A percentile compares a stretch with the other conserved stretches of the same genome.
These are phyloP conservation scores for Helobdella robusta DNA, from an alignment of 2,888 invertebrate genomes.

Conservation along the genomic window DNA sequence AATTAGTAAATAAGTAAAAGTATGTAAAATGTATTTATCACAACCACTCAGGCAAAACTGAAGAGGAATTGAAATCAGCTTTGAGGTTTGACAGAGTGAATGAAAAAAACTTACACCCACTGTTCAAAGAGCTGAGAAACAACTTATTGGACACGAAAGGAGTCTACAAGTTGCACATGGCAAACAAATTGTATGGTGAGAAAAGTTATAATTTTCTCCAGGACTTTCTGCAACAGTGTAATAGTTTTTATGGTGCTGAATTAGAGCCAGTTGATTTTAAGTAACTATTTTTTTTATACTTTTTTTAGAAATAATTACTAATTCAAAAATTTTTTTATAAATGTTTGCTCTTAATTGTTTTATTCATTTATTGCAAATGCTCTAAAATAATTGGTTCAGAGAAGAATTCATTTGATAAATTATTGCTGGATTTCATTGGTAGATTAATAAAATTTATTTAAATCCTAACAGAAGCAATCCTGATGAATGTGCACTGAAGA, in stretches of 20 bases:
- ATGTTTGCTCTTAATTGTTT: no score
- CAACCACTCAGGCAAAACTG: no score
- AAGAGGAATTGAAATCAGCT: constrained; percentile 39
- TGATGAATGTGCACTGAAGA: constrained; percentile 42
- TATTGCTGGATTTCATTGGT: no score
- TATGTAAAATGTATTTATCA: no score
- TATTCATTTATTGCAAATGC: no score
- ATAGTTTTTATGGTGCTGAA: constrained; percentile 2
- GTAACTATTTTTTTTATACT: no score
- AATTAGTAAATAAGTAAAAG: no score
- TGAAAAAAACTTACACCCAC: not conserved
- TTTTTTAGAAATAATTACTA: no score
- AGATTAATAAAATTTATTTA: no score
- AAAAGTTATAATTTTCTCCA: constrained; percentile 21
- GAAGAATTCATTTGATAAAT: no score
- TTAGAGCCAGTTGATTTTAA: constrained; percentile 19
- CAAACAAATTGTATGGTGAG: constrained; percentile 40
- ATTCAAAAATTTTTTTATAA: no score
- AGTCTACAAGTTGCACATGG: constrained; percentile 38
- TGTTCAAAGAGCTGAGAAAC: not conserved
- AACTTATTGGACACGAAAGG: not conserved
- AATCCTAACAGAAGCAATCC: constrained; percentile 11
- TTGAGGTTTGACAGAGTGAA: constrained; percentile 27
- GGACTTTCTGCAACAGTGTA: not conserved
- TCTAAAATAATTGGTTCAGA: no score